Percentiles rank a stretch among this genome's conserved stretches.
These are phyloP conservation scores for Amazona guildingii DNA, from an alignment of 2,113 vertebrate species.

Conservation along the genomic window DNA sequence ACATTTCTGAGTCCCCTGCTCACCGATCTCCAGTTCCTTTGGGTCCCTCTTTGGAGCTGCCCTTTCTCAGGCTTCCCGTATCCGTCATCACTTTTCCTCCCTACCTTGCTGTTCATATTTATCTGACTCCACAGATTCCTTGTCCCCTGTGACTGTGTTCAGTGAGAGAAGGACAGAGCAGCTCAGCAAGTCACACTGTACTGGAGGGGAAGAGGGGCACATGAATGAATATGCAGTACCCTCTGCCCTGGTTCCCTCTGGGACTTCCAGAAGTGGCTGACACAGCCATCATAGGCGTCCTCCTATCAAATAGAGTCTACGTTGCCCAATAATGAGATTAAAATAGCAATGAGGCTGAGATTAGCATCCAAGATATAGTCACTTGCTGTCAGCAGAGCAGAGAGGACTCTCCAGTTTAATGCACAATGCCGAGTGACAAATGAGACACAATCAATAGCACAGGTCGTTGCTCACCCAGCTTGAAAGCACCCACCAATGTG, in stretches of 20 bases:
- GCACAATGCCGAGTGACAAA: conserved; percentile 43
- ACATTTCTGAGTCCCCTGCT: neutral
- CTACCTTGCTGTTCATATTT: neutral
- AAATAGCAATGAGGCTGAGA: conserved; percentile 35
- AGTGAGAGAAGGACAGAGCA: neutral
- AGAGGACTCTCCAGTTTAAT: neutral
- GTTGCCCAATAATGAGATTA: conserved; percentile 34
- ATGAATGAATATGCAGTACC: conserved; percentile 37
- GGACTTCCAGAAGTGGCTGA: neutral
- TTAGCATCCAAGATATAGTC: conserved; percentile 18
- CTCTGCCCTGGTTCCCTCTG: conserved; percentile 14
- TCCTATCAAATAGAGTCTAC: neutral
- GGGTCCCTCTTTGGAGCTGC: neutral
- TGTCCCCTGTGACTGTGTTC: neutral
- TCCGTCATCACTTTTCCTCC: neutral
- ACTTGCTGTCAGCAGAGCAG: conserved; percentile 36
- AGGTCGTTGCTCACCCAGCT: neutral
- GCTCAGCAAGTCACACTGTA: neutral
- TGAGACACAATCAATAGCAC: conserved; percentile 25
- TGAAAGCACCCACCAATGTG: neutral
- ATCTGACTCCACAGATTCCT: neutral
- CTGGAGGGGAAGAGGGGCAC: neutral
- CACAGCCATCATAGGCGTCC: conserved; percentile 6
- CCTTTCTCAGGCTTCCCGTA: neutral
- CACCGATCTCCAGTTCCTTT: neutral